Evolutionary conservation across 1,140 invertebrate genomes (phyloP).

Genomic region (Bacillus rossius): DNA sequence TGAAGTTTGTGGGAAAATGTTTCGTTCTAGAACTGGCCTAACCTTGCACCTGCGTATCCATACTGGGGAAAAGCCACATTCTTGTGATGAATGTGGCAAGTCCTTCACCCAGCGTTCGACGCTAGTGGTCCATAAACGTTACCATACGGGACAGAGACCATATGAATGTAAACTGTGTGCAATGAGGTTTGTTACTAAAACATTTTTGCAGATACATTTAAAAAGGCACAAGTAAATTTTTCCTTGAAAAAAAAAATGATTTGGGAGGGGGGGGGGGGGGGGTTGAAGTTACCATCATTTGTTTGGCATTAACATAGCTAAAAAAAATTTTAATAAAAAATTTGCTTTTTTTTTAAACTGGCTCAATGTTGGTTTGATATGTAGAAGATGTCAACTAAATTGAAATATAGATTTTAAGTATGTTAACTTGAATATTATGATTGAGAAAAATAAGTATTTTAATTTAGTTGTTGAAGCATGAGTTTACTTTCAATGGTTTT

Average conservation of each 20-base stretch:
- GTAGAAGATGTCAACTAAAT: not conserved
- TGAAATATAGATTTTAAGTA: too few relatives aligned
- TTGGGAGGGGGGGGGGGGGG: not conserved
- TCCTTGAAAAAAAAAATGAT: not conserved
- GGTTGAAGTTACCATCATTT: not conserved
- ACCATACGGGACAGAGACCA: slow-evolving; percentile 62
- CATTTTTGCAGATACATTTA: slow-evolving; percentile 44
- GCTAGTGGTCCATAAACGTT: slow-evolving; percentile 60
- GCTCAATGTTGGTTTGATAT: not conserved
- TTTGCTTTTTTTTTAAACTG: not conserved
- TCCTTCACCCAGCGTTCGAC: slow-evolving; percentile 66
- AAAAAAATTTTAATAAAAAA: not conserved
- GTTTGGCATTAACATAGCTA: not conserved
- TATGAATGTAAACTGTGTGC: slow-evolving; percentile 60
- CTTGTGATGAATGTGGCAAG: slow-evolving; percentile 61
- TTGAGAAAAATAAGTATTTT: too few relatives aligned
- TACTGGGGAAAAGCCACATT: slow-evolving; percentile 64
- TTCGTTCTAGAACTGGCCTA: slow-evolving; percentile 44
- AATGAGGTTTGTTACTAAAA: slow-evolving; percentile 67
- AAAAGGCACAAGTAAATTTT: not conserved
- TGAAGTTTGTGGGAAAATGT: slow-evolving; percentile 43
- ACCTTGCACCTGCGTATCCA: slow-evolving; percentile 57
- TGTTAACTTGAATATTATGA: too few relatives aligned
- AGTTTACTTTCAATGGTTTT: too few relatives aligned
- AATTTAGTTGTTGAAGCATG: not conserved